phyloP scores from a whole-genome alignment of 1,140 invertebrate genomes.

The Scaptomyza graminum region DNA sequence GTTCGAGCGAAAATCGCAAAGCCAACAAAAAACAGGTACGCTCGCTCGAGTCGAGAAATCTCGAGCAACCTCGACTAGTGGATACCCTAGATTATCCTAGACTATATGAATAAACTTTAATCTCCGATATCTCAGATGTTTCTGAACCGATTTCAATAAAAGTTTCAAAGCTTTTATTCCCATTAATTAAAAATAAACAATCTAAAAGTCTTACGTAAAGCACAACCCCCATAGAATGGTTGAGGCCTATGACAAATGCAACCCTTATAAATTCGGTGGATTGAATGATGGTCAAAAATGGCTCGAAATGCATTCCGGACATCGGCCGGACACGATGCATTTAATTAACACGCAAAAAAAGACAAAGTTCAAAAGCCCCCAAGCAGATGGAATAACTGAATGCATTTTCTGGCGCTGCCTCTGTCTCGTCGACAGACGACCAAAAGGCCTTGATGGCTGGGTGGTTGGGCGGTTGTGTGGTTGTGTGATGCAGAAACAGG shows the following conservation, averaged over 20 bases:
- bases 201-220: neutral
- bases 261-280: constrained; percentile 24
- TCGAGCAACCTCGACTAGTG: too few relatives aligned
- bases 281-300: constrained; percentile 44
- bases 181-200: neutral
- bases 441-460: constrained; percentile 20
- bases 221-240: constrained; percentile 12
- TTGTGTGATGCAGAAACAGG: constrained; percentile 13
- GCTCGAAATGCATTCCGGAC: constrained; percentile 26
- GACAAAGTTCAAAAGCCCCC: constrained; percentile 2
- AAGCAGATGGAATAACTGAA: constrained; percentile 14
- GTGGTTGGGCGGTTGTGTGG: neutral
- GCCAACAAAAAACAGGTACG: too few relatives aligned
- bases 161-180: too few relatives aligned
- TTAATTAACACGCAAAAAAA: constrained; percentile 58
- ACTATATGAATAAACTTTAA: too few relatives aligned
- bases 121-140: too few relatives aligned
- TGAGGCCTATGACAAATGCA: constrained; percentile 10
- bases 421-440: constrained; percentile 2
- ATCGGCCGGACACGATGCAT: constrained; percentile 52
- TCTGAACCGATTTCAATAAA: too few relatives aligned
- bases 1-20: constrained; percentile 38
- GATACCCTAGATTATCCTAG: too few relatives aligned
- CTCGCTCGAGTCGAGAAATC: too few relatives aligned
- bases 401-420: constrained; percentile 22